Evolutionary conservation across 2,888 invertebrate species (phyloP).

Genomic region (Tupiocoris notatus): DNA sequence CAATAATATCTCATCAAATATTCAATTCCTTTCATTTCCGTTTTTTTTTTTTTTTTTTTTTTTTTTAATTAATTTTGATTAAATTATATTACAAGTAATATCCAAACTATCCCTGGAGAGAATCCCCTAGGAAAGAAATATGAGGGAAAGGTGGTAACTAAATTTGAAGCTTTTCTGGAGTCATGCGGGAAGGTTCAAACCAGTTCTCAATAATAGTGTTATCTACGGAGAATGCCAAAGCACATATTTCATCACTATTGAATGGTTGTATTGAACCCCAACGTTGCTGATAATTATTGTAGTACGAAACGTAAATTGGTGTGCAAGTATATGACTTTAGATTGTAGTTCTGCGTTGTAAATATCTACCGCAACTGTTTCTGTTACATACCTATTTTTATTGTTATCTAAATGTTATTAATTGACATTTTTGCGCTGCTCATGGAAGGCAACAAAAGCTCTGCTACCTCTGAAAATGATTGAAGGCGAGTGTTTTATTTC

Average conservation of each 20-base stretch:
- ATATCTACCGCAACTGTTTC: constrained; percentile 22
- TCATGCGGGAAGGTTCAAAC: no score
- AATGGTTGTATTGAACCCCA: background rate
- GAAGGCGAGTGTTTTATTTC: constrained; percentile 39
- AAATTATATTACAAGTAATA: no score
- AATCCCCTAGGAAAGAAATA: no score
- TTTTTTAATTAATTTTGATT: no score
- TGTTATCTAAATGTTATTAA: constrained; percentile 42
- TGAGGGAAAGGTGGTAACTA: no score
- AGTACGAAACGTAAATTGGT: background rate
- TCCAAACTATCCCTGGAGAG: no score
- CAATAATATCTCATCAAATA: no score
- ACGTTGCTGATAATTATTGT: background rate
- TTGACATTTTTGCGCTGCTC: constrained; percentile 46
- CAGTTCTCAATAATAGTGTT: no score
- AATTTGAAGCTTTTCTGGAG: no score
- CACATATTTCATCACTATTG: background rate
- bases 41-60: no score
- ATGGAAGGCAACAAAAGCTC: constrained; percentile 43
- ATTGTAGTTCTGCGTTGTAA: constrained; percentile 1
- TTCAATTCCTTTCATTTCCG: no score
- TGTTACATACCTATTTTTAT: constrained; percentile 27
- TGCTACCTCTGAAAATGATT: constrained; percentile 44
- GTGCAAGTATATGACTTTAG: background rate
- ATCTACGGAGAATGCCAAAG: background rate